Evolutionary conservation across 2,888 invertebrate species (phyloP).

Genomic region (Drosophila tripunctata): DNA sequence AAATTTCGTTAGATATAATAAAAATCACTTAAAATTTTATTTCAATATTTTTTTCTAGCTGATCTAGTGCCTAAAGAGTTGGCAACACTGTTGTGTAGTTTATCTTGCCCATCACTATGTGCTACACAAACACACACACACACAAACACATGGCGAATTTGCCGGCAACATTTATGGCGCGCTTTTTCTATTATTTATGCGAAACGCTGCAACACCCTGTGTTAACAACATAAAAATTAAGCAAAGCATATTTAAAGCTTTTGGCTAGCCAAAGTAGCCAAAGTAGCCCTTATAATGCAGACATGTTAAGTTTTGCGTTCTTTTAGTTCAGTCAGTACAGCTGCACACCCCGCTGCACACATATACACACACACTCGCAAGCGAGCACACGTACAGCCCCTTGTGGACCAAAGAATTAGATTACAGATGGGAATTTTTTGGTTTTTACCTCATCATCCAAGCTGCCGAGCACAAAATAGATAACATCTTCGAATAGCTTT

Average conservation of each 20-base stretch:
- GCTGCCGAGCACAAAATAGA: slow-evolving; percentile 92
- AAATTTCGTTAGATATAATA: too few relatives aligned
- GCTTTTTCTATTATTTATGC: slow-evolving; percentile 32
- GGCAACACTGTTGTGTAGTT: slow-evolving; percentile 8
- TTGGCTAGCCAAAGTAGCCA: too few relatives aligned
- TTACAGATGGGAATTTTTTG: neutral
- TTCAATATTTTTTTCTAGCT: too few relatives aligned
- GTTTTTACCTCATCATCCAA: slow-evolving; percentile 88
- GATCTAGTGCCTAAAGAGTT: too few relatives aligned
- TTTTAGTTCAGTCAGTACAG: slow-evolving; percentile 52
- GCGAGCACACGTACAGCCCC: slow-evolving; percentile 27
- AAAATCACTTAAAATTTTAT: too few relatives aligned
- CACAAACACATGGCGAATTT: slow-evolving; percentile 26
- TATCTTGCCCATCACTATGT: slow-evolving; percentile 34
- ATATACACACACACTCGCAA: slow-evolving; percentile 14
- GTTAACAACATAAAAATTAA: too few relatives aligned
- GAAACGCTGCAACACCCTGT: slow-evolving; percentile 56
- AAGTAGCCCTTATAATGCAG: too few relatives aligned
- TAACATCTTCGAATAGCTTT: slow-evolving; percentile 91
- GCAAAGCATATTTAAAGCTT: too few relatives aligned
- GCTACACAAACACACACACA: slow-evolving; percentile 4
- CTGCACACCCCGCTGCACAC: too few relatives aligned
- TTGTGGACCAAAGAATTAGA: neutral
- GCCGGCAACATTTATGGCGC: slow-evolving; percentile 71
- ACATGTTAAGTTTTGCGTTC: too few relatives aligned